Base-by-base conservation (phyloP, 2,888 invertebrate species). In the Drosophila percnosoma region DNA sequence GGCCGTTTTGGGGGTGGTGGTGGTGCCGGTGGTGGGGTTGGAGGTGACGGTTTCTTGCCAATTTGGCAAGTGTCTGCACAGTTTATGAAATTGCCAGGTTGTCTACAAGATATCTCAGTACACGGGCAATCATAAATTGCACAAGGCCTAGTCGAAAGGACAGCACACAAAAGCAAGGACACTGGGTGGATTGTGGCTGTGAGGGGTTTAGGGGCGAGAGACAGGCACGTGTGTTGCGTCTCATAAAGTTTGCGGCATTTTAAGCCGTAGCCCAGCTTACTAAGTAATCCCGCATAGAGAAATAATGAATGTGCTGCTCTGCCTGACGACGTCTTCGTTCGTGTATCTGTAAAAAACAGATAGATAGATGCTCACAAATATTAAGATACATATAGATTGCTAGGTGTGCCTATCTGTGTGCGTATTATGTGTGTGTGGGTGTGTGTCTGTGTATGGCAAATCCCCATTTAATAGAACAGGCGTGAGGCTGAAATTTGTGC, bases 11-110 rank as follows among this genome's bases (percentile, higher is more conserved):
- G 7, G 13, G 7, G 1, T 8, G 13, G 15, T n/a, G 2, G 0
- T 29, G 27, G 18, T 10, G 4, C 5, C 15, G 27, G 18, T 10
- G 6, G 31, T 10, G 10, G 31, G 34, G 48, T n/a, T 52, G 29
- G 54, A 15, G 62, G 62, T 59, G 18, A 31, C 42, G 57, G 10
- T 42, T 57, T 42, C 57, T 68, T 83, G 82, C 71, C 86, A 83
- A 88, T 85, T 88, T 89, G 79, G 83, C 87, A 88, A 87, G 83
- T 82, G 86, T 83, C 80, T 79, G 70, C 80, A 76, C 83, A 82
- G 82, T 89, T 86, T 83, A 86, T 88, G 88, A 85, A 87, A 87
- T 87, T 86, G 88, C 87, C 87, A 89, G 88, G 90, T 87, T 87
- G 83, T 89, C 80, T 78, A 71, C 84, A 76, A 76, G 67, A 74